Percentiles rank a stretch among this genome's conserved stretches.
phyloP scores from a whole-genome alignment of 2,797 vertebrate genomes.

The Neopelma chrysocephalum region DNA sequence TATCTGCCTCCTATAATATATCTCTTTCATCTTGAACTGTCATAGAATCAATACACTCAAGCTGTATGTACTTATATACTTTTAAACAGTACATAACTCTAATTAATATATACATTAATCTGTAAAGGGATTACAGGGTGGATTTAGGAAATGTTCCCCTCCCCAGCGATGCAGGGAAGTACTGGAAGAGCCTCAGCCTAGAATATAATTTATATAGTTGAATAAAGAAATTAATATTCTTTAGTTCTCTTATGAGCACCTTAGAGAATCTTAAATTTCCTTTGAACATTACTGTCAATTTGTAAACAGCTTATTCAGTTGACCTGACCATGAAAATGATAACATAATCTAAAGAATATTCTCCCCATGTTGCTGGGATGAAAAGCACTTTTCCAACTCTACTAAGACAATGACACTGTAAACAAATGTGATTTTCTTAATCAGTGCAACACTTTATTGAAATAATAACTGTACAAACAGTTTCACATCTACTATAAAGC shows the following conservation, averaged over 20 bases:
- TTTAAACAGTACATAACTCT: neutral
- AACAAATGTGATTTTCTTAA: neutral
- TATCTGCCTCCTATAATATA: neutral
- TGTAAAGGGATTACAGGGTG: neutral
- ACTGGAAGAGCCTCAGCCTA: neutral
- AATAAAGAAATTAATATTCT: neutral
- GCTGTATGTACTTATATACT: neutral
- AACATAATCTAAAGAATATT: neutral
- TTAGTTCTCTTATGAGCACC: neutral
- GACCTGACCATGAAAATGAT: neutral
- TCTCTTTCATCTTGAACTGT: neutral
- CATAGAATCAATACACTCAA: neutral
- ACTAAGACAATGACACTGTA: neutral
- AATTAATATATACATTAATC: neutral
- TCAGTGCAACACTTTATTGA: neutral
- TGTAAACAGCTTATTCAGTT: neutral
- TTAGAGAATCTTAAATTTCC: neutral
- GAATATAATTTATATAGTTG: neutral
- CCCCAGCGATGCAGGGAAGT: neutral
- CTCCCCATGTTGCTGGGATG: neutral
- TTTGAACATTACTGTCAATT: neutral
- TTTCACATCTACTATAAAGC: neutral
- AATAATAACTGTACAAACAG: neutral
- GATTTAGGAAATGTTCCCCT: neutral
- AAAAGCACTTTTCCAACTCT: neutral